These are phyloP conservation scores for Diadema setosum DNA, from an alignment of 35 echinoderm and acorn worm genomes.

Conservation along the genomic window DNA sequence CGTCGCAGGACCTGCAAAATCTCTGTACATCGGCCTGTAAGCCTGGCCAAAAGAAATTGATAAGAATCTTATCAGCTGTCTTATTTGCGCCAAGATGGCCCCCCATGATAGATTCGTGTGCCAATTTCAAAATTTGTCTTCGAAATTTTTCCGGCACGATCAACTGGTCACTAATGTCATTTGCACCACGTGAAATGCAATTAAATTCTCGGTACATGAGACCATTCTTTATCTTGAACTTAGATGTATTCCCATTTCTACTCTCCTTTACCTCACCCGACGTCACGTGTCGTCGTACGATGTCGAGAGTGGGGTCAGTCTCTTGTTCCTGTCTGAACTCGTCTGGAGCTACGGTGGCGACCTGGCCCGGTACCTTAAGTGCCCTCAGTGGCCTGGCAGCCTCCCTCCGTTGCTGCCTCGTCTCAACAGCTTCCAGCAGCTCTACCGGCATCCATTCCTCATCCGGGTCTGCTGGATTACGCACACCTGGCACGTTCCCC, in stretches of 20 bases:
- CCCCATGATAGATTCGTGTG: too few species aligned
- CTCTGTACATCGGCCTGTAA: too few species aligned
- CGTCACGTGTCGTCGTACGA: neutral
- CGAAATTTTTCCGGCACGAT: too few species aligned
- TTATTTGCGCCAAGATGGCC: too few species aligned
- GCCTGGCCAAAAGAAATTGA: too few species aligned
- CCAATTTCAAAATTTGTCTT: too few species aligned
- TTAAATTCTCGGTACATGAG: neutral
- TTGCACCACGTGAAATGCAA: too few species aligned
- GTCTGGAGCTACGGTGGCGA: neutral
- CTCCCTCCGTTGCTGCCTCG: neutral
- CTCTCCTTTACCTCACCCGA: neutral
- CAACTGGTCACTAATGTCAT: too few species aligned
- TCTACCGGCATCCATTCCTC: conserved; percentile 6
- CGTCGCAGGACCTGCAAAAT: too few species aligned
- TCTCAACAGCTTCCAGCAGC: neutral
- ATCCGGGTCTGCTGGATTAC: conserved; percentile 66
- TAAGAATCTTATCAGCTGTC: too few species aligned
- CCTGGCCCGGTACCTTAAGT: neutral
- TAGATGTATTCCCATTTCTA: neutral
- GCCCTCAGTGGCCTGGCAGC: neutral
- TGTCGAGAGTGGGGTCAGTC: neutral
- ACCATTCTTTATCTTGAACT: neutral
- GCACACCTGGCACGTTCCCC: conserved; percentile 51
- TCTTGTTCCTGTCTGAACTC: neutral